Evolutionary conservation across 2,113 vertebrate species (phyloP), one percentile per base, ranked within the genome.

Genomic region (Labeo catla): DNA sequence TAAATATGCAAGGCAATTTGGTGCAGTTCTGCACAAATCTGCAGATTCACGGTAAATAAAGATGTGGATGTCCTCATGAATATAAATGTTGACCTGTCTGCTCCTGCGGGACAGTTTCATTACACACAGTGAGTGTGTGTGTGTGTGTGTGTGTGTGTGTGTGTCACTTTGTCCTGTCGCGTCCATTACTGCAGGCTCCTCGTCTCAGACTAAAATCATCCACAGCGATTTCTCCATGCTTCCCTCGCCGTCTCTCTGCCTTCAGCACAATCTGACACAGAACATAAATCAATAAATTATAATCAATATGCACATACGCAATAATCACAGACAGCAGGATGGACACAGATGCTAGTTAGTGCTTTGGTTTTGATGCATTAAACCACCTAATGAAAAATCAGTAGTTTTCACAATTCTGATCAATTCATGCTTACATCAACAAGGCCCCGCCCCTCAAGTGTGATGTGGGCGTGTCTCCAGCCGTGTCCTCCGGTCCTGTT

Each of bases 381-480:
- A 63, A 23, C 10, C 61, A 12, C 1, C 3, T 6, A 61, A 61
- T 61, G 8, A 28, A 28, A 28, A 28, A 28, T 28, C 28, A 28
- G 28, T 28, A 28, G 28, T 28, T 28, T 28, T 28, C 28, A 28
- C 28, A 28, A 28, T 28, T 28, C 28, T 28, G 28, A 28, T 28
- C 28, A 28, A 28, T 36, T 47, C 49, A n/a, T 92, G 97, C 98
- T 98, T 90, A 99, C 98, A 77, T 96, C 98, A 90, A 95, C 95
- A 89, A 97, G 87, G 87, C 95, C 96, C 0, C 74, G 88, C 52
- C 96, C 97, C 90, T 68, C 95, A 79, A 99, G 74, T 4, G 96
- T 97, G 89, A 99, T 93, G 47, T 96, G 96, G 5, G 98, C 97
- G 79, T 96, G 95, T 83, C 96, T 97, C 98, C 98, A 99, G 90